Base-by-base conservation (phyloP, 2,113 vertebrate species). In the Anthoscopus minutus region DNA sequence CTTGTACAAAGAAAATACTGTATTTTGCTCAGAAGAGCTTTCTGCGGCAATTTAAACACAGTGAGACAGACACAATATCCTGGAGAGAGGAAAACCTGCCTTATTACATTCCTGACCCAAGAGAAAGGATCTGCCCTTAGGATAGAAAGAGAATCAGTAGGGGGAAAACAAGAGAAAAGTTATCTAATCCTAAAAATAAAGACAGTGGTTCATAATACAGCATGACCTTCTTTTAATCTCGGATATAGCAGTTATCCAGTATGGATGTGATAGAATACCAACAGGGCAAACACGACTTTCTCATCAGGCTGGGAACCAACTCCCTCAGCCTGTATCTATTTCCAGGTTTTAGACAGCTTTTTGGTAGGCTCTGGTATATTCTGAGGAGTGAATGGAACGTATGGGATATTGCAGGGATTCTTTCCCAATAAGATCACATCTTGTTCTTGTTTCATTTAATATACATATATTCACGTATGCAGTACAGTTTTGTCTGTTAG, bases 51-150 rank as follows among this genome's bases (percentile, higher is more conserved):
- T 98, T 98, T 98, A 98, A 98, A 98, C 96, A 97, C 98, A 97
- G 97, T 86, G 97, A 98, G 98, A 98, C 98, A 98, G 98, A 99
- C 98, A 98, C 98, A 98, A 98, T 98, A 99, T 98, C 98, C 98
- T 98, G 98, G 98, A 98, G 97, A 97, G 96, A 98, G 97, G 96
- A 98, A 97, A 98, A 98, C 96, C 96, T 92, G 96, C 94, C 98
- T 98, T 98, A 99, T 98, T 98, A 98, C 98, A 98, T 98, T 99
- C 98, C 98, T 98, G 97, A 98, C 98, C 97, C 97, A 92, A 85
- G 86, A 97, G 97, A 97, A 98, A 96, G 96, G 96, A 98, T 97
- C 96, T 97, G 93, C 96, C 97, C 97, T 96, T 71, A 97, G 97
- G 97, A 97, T 93, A 97, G 92, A 94, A 97, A 97, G 94, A 92